Percentiles rank a stretch among this genome's conserved stretches.
Conservation (phyloP, 2,888 invertebrate genomes). For the Nesidiocoris tenuis region DNA sequence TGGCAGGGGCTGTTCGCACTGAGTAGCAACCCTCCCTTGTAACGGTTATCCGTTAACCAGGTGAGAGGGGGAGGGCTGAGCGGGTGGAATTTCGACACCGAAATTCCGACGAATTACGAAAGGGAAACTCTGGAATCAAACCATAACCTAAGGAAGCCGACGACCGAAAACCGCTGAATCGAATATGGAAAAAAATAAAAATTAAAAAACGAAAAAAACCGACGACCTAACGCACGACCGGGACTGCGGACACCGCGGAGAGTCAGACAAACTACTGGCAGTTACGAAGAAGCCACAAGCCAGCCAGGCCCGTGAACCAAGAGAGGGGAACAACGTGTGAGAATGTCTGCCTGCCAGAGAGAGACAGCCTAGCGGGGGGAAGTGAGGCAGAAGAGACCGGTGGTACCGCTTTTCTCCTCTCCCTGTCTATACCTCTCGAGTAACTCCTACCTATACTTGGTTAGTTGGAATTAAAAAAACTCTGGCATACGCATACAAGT, state of each 20-base stretch:
- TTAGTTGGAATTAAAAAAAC: too few relatives aligned
- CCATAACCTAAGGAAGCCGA: too few relatives aligned
- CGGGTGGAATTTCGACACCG: not conserved
- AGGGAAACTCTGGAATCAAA: too few relatives aligned
- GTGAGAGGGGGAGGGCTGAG: conserved; percentile 5
- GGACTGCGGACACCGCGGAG: not conserved
- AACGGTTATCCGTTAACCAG: conserved; percentile 25
- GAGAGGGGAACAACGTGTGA: not conserved
- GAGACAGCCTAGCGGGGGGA: not conserved
- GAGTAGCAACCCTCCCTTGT: conserved; percentile 34
- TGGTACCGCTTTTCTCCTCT: not conserved
- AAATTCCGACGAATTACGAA: not conserved
- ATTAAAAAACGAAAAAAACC: not conserved
- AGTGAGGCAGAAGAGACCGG: too few relatives aligned
- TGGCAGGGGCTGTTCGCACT: not conserved
- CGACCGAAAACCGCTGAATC: not conserved
- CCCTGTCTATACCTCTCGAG: not conserved
- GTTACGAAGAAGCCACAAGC: not conserved
- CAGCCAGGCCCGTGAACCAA: not conserved
- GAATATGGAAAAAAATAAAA: not conserved
- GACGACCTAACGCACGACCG: not conserved
- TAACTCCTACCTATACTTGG: not conserved
- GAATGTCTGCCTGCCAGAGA: not conserved
- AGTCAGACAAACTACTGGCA: not conserved
- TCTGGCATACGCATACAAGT: too few relatives aligned